Evolutionary conservation across 1,140 invertebrate species (phyloP).

Genomic region (Ladona fulva): DNA sequence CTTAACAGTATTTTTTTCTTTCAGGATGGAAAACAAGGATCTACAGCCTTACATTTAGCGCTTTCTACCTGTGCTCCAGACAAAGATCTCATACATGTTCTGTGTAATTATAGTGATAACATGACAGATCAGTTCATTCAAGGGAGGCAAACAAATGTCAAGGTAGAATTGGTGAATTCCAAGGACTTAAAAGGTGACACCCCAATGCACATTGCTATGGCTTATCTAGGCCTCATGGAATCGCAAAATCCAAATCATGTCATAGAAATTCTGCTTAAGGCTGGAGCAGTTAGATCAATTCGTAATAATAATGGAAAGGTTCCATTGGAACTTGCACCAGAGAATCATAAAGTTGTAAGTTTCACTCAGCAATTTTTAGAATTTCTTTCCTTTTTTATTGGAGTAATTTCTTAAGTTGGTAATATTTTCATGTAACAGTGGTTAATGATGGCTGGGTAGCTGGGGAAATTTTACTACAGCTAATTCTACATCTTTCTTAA

Average conservation of each 20-base stretch:
- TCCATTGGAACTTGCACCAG: not conserved
- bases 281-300: not conserved
- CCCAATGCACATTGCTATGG: not conserved
- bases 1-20: not conserved
- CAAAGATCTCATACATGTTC: not conserved
- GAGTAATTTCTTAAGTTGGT: too few relatives aligned
- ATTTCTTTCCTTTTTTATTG: too few relatives aligned
- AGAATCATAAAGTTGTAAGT: not conserved
- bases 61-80: not conserved
- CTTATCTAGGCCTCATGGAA: not conserved
- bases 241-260: not conserved
- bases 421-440: too few relatives aligned
- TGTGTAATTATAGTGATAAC: not conserved
- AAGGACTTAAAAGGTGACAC: not conserved
- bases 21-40: not conserved
- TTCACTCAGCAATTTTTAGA: too few relatives aligned
- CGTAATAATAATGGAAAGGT: not conserved
- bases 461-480: too few relatives aligned
- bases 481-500: too few relatives aligned
- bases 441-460: too few relatives aligned
- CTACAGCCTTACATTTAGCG: not conserved
- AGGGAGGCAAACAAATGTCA: not conserved
- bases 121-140: too few relatives aligned
- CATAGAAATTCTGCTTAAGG: not conserved
- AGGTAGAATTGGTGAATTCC: not conserved